These are phyloP conservation scores for Rafetus swinhoei DNA, from an alignment of 2,113 vertebrate species.

Conservation along the genomic window DNA sequence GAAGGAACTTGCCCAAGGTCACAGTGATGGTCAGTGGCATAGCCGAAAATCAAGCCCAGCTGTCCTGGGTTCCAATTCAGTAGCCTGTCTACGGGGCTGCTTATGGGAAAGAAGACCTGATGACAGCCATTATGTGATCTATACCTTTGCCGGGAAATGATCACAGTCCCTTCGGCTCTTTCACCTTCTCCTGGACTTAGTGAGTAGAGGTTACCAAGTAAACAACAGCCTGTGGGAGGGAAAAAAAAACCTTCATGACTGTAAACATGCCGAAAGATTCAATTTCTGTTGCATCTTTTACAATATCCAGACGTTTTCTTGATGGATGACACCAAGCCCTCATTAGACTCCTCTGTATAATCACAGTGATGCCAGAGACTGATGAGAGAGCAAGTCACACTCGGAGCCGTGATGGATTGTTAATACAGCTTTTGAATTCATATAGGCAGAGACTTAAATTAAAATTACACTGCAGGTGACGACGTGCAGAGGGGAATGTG, in stretches of 20 bases:
- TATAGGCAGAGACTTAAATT: not conserved
- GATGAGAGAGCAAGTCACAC: not conserved
- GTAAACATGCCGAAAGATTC: not conserved
- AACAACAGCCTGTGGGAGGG: not conserved
- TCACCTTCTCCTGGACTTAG: not conserved
- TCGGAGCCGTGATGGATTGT: not conserved
- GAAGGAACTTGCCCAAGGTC: not conserved
- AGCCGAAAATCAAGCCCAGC: not conserved
- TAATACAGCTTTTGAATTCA: accelerated
- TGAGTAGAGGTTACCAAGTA: not conserved
- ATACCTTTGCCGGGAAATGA: not conserved
- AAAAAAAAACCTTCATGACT: not conserved
- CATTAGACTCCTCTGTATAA: not conserved
- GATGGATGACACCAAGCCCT: not conserved
- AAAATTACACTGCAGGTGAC: not conserved
- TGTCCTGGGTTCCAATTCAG: not conserved
- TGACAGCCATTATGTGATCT: not conserved
- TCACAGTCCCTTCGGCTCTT: not conserved
- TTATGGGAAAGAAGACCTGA: not conserved
- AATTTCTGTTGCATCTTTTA: not conserved
- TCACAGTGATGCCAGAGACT: not conserved
- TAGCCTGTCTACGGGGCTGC: not conserved
- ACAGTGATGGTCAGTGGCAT: not conserved
- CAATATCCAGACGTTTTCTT: not conserved
- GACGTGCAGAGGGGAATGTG: not conserved